Evolutionary conservation across 1,140 invertebrate genomes (phyloP).

Genomic region (Pteromalus puparum): DNA sequence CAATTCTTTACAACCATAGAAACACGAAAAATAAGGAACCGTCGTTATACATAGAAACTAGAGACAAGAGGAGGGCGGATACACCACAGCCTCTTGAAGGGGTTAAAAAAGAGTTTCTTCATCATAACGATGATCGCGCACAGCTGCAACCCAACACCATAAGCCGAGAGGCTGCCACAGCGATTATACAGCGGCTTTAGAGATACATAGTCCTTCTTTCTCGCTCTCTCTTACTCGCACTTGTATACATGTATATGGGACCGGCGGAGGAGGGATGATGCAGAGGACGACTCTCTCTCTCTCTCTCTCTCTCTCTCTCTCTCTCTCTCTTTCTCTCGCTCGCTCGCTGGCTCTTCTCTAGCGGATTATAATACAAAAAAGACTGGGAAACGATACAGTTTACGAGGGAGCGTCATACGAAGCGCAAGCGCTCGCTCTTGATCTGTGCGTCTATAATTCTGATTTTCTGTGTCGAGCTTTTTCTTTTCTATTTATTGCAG

Average conservation of each 20-base stretch:
- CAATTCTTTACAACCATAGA: no score
- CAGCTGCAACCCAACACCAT: background rate
- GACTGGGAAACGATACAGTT: constrained; percentile 17
- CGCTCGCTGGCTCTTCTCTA: background rate
- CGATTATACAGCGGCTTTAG: background rate
- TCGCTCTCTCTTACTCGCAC: no score
- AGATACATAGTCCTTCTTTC: background rate
- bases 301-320: no score
- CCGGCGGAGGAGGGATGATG: constrained; percentile 1
- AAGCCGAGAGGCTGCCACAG: background rate
- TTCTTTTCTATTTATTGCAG: background rate
- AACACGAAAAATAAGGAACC: no score
- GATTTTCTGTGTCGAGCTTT: background rate
- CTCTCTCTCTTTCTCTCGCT: background rate
- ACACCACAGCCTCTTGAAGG: background rate
- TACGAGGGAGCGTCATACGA: background rate
- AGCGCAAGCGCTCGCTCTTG: background rate
- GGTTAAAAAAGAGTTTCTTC: constrained; percentile 1
- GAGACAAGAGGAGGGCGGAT: no score
- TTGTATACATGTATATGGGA: background rate
- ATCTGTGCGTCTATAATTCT: background rate
- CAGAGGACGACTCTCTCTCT: background rate
- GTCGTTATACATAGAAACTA: no score
- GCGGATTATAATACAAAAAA: constrained; percentile 8
- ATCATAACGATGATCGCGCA: background rate